Evolutionary conservation across 2,797 vertebrate genomes (phyloP), one percentile per base, ranked within the genome.

Genomic region (Rallus crepitans): DNA sequence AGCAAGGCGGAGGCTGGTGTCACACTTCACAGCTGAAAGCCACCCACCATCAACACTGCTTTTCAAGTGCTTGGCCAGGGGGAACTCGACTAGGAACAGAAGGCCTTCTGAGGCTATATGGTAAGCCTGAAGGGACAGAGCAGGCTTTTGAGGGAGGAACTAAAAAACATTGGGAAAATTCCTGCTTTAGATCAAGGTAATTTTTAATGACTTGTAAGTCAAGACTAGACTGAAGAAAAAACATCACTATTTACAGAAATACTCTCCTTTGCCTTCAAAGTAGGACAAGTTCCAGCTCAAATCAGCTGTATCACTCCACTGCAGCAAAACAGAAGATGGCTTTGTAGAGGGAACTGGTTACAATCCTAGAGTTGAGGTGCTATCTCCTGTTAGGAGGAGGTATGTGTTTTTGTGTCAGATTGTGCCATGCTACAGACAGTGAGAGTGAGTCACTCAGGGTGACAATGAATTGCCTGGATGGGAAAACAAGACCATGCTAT

Each of bases 21-120:
- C 86, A 92, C 73, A 56, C 91, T 96, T 93, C 75, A 65, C 63
- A 93, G 81, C 84, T 90, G 68, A 94, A 94, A 94, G 81, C 82
- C 86, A 91, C 94, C 92, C 91, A 93, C 83, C 69, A 47, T 90
- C 78, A 91, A 94, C 83, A 79, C 83, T 85, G 79, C 88, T 96
- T 96, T 94, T 96, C 71, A 88, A 75, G 56, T 89, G 40, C 81
- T 93, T 27, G 19, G 76, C 37, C 53, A 84, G 0, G 2, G 40
- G 4, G 47, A 80, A 12, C 37, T 20, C 53, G 35, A 0, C 72
- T 91, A 76, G 72, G 91, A 93, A 96, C 83, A 94, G 94, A 64
- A 53, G 53, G 48, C 30, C 2, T 50, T 88, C 91, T 91, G 75
- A 95, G 64, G 60, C 59, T 89, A 1, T 0, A 4, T 21, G 3